Evolutionary conservation across 2,797 vertebrate species (phyloP).

Genomic region (Spheniscus humboldti): DNA sequence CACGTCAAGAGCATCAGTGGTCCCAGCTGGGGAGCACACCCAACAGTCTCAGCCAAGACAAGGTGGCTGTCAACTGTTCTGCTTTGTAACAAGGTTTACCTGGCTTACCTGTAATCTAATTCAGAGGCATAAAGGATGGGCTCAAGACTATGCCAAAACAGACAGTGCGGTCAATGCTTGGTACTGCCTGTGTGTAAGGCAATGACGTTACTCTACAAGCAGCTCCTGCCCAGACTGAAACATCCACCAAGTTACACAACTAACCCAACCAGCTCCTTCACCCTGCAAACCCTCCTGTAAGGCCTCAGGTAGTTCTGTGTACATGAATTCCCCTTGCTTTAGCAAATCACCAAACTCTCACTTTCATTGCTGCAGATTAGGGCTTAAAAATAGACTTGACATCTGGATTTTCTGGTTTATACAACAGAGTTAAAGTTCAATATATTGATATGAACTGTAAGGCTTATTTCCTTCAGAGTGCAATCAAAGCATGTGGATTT

Average conservation of each 20-base stretch:
- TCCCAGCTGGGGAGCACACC: neutral
- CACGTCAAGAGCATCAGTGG: neutral
- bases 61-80: neutral
- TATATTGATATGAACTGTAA: constrained; percentile 14
- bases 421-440: neutral
- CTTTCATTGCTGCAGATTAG: neutral
- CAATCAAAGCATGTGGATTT: neutral
- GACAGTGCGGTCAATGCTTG: rapidly evolving
- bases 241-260: neutral
- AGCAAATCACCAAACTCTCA: neutral
- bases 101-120: neutral
- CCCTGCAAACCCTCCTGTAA: neutral
- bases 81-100: neutral
- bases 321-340: neutral
- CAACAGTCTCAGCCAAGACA: neutral
- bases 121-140: neutral
- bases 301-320: neutral
- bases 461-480: neutral
- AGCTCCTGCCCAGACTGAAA: neutral
- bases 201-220: neutral
- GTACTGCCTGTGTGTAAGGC: neutral
- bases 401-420: constrained; percentile 14
- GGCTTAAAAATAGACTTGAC: neutral
- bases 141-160: neutral
- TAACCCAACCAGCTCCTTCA: neutral